Base-by-base conservation (phyloP, 2,113 vertebrate genomes). In the Cryptotis parvus region DNA sequence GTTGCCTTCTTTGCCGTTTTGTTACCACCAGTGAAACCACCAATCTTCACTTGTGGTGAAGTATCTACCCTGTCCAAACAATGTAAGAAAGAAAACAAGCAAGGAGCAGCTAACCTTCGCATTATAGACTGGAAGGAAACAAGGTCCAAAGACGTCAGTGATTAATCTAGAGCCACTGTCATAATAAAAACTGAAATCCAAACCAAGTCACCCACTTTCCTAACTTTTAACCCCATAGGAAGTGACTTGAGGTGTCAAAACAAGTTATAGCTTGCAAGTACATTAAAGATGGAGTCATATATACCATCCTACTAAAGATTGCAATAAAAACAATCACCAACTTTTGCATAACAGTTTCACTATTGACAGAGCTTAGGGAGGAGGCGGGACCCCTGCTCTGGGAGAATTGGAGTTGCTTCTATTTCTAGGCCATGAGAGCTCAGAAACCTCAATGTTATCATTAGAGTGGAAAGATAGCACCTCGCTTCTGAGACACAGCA, bases 1-100 rank as follows among this genome's bases (percentile, higher is more conserved):
- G 15, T 86, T 82, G 4, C 68, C 63, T 66, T 80, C n/a, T 84
- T 89, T 90, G 18, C 41, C 74, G 70, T 89, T 88, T 26, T 35
- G 58, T 72, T 31, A 77, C 69, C 35, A 70, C 29, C 41, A 84
- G 16, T 31, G 68, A 76, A 80, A 69, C 12, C 89, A 29, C 84
- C 12, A 39, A 94, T 33, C 74, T 5, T 39, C 24, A 69, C 16
- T 82, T 31, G 9, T 41, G 11, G 20, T n/a, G 73, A 79, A 77
- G 49, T 75, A 14, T 72, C 65, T 91, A 20, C 37, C 31, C 20
- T 35, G 29, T 22, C 29, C 45, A 20, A 1, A 66, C 37, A 16
- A 75, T 3, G 18, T n/a, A 79, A 35, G 43, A 75, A 87, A 81
- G 39, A 10, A 86, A 74, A 49, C 11, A 70, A 55, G 27, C 26